Percentiles rank a stretch among this genome's conserved stretches.
phyloP scores from a whole-genome alignment of 2,113 vertebrate species.

The Urocitellus parryii region DNA sequence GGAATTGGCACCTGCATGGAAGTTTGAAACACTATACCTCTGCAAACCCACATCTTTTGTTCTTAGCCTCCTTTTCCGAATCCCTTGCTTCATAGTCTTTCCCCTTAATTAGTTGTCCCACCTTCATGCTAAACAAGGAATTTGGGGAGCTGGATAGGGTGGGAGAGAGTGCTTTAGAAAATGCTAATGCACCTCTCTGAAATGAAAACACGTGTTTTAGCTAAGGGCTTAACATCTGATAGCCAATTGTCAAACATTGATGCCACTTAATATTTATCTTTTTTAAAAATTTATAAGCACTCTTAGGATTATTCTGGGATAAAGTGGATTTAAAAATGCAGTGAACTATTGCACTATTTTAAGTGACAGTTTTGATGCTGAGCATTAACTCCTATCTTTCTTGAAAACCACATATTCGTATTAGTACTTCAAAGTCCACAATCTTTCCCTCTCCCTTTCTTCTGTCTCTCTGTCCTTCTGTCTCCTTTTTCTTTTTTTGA shows the following conservation, averaged over 20 bases:
- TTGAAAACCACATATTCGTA: accelerated
- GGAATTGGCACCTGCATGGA: accelerated
- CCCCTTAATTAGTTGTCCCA: neutral
- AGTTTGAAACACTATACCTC: too few species aligned
- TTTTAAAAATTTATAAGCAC: neutral
- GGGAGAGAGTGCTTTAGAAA: neutral
- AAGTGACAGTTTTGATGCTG: neutral
- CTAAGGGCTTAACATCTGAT: accelerated
- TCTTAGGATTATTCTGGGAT: neutral
- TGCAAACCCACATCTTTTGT: neutral
- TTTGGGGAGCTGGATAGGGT: neutral
- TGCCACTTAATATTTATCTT: neutral
- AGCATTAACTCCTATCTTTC: neutral
- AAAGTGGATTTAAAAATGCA: neutral
- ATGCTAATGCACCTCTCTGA: neutral
- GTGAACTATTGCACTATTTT: neutral
- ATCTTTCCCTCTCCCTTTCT: too few species aligned
- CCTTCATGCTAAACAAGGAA: neutral
- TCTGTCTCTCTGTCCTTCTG: neutral
- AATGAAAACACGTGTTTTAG: neutral
- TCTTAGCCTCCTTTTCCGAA: accelerated
- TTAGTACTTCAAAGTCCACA: accelerated
- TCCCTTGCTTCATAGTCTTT: neutral
- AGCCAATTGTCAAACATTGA: neutral
- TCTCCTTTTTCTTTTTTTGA: neutral